Percentiles rank a stretch among this genome's conserved stretches.
Evolutionary conservation across 2,888 invertebrate species (phyloP).

Genomic region (Pimpla rufipes): DNA sequence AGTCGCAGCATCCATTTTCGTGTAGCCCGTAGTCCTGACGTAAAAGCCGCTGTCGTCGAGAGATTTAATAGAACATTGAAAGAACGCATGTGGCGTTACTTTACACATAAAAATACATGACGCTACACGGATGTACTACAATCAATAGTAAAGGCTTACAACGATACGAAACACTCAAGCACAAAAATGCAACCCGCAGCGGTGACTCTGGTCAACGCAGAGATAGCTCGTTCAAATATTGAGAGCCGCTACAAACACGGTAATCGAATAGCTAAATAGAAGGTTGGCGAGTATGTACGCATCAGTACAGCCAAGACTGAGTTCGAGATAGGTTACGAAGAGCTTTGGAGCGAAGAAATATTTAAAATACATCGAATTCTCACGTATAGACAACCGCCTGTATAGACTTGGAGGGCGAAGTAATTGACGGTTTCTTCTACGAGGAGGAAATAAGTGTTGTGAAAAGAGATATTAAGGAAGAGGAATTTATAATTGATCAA

Average conservation of each 20-base stretch:
- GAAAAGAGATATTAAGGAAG: background rate
- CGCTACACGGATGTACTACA: background rate
- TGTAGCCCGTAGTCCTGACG: slow-evolving; percentile 1
- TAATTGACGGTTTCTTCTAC: slow-evolving; percentile 24
- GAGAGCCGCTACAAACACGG: background rate
- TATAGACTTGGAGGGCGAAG: slow-evolving; percentile 17
- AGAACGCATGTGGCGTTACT: too few relatives aligned
- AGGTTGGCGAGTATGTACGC: slow-evolving; percentile 43
- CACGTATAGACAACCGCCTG: background rate
- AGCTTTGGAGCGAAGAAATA: slow-evolving; percentile 10
- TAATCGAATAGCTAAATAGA: slow-evolving; percentile 20
- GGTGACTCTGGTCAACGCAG: background rate
- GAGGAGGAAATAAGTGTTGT: slow-evolving; percentile 18
- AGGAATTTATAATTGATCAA: slow-evolving; percentile 18
- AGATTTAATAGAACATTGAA: too few relatives aligned
- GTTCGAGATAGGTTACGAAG: slow-evolving; percentile 37
- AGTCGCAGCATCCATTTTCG: background rate
- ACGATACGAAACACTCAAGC: slow-evolving; percentile 1
- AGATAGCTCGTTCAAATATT: background rate
- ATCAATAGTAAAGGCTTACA: slow-evolving; percentile 3
- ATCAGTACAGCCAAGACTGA: slow-evolving; percentile 45
- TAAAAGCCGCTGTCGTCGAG: background rate
- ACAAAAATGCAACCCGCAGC: slow-evolving; percentile 1
- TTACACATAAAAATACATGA: slow-evolving; percentile 7
- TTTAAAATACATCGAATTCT: slow-evolving; percentile 5